phyloP scores from a whole-genome alignment of 2,797 vertebrate species.

The Neosilurus mollespiculum region DNA sequence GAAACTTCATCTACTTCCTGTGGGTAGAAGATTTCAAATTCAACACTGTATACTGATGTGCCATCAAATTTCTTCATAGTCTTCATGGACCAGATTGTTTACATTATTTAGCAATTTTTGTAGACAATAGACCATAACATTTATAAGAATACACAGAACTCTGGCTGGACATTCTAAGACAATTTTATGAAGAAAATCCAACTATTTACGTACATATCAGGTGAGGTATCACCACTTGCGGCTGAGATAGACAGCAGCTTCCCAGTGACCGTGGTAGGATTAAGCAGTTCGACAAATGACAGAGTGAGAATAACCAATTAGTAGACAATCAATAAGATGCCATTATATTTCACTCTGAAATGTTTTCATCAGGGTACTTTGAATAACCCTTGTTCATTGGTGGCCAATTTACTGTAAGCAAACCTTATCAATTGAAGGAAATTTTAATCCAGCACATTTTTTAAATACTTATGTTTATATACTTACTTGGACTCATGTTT shows the following conservation, averaged over 20 bases:
- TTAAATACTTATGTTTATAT: background rate
- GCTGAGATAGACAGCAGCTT: too few relatives aligned
- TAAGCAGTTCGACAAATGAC: too few relatives aligned
- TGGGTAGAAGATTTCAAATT: conserved; percentile 12
- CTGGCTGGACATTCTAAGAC: background rate
- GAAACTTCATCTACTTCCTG: conserved; percentile 83
- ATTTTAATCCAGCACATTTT: background rate
- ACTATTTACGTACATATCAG: background rate
- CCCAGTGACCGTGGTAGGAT: too few relatives aligned
- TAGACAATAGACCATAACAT: background rate
- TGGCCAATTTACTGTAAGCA: background rate
- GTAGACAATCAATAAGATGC: background rate
- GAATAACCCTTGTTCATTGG: background rate
- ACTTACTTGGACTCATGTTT: conserved; percentile 20
- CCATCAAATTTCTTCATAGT: background rate
- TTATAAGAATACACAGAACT: background rate
- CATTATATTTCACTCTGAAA: background rate
- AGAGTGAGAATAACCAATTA: background rate
- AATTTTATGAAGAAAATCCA: background rate
- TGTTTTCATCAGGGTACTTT: too few relatives aligned
- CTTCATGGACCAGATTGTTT: background rate
- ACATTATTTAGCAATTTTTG: background rate
- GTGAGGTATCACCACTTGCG: too few relatives aligned
- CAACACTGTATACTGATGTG: background rate
- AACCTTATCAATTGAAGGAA: background rate